Evolutionary conservation across 2,113 vertebrate species (phyloP).

Genomic region (Microtus montanus): DNA sequence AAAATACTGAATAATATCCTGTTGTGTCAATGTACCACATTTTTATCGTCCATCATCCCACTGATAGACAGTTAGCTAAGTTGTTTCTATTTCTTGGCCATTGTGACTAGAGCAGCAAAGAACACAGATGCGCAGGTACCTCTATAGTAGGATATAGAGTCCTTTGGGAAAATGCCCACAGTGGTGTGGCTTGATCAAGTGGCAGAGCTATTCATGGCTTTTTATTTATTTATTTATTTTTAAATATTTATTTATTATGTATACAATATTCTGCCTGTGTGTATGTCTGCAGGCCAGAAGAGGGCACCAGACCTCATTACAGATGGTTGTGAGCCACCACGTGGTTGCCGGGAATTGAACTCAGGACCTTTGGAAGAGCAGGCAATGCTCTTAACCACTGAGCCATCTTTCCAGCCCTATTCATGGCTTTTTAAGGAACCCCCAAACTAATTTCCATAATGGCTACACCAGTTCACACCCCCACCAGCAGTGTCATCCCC

Average conservation of each 20-base stretch:
- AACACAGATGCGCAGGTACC: background rate
- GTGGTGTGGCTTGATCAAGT: background rate
- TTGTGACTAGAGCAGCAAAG: background rate
- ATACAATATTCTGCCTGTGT: too few relatives aligned
- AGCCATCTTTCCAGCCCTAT: too few relatives aligned
- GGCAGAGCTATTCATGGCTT: background rate
- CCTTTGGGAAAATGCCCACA: background rate
- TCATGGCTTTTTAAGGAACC: background rate
- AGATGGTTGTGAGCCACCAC: too few relatives aligned
- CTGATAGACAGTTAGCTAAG: background rate
- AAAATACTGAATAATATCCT: background rate
- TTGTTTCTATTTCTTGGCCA: background rate
- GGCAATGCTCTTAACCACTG: too few relatives aligned
- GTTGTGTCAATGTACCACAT: background rate
- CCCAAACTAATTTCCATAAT: background rate
- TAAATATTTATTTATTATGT: too few relatives aligned
- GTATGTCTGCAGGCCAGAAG: too few relatives aligned
- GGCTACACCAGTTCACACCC: background rate
- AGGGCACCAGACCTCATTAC: too few relatives aligned
- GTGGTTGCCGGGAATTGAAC: too few relatives aligned
- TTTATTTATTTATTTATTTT: too few relatives aligned
- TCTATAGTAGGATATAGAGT: background rate
- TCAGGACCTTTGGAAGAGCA: too few relatives aligned
- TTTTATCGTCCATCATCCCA: background rate
- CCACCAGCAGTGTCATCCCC: too few relatives aligned